Conservation (phyloP, 1,140 invertebrate genomes). For the Octopus sinensis region DNA sequence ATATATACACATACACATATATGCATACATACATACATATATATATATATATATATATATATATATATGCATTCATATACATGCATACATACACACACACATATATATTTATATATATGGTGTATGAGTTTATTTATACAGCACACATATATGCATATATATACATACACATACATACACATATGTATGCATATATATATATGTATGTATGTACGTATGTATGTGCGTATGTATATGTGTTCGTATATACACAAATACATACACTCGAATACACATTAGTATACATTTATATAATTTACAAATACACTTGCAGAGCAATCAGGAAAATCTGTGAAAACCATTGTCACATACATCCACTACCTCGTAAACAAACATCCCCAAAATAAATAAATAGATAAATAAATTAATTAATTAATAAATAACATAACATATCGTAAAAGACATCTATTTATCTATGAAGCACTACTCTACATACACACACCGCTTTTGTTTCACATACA, state of each 20-base stretch:
- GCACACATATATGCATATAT: neutral
- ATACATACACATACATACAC: neutral
- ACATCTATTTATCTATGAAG: too few relatives aligned
- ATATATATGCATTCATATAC: neutral
- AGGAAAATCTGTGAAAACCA: too few relatives aligned
- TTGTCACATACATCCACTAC: too few relatives aligned
- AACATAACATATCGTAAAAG: too few relatives aligned
- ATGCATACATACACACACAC: neutral
- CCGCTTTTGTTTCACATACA: too few relatives aligned
- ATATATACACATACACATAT: neutral
- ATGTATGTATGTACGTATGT: neutral
- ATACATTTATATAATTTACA: neutral
- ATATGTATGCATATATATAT: neutral
- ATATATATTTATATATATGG: neutral
- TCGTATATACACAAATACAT: neutral
- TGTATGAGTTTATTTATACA: neutral
- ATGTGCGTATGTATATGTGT: neutral
- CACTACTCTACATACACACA: too few relatives aligned
- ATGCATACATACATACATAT: constrained; percentile 1
- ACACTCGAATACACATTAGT: neutral
- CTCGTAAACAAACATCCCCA: too few relatives aligned
- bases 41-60: neutral
- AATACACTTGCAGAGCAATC: too few relatives aligned
- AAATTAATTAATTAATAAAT: too few relatives aligned
- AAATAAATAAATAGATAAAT: too few relatives aligned